Evolutionary conservation across 2,797 vertebrate species (phyloP), one percentile per base, ranked within the genome.

Genomic region (Amazona finschi): DNA sequence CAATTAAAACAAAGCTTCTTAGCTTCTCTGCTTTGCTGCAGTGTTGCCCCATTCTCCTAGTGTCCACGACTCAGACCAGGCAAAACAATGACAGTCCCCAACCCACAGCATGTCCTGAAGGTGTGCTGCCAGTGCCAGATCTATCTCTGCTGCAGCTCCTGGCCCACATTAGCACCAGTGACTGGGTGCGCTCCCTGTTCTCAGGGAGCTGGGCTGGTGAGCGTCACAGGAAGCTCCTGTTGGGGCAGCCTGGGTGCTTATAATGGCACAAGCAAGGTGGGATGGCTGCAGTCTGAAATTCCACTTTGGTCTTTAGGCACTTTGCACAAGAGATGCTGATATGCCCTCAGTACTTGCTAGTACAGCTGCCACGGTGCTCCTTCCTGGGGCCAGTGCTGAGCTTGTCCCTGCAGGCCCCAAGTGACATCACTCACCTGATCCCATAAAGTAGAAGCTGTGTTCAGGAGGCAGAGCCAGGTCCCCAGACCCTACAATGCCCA

Each of bases 1-100:
- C 92, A 94, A 85, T 92, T 94, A 93, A 94, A 94, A 85, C 65
- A 85, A 94, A 95, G 72, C 89, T 91, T 36, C 89, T 95, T 89
- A 83, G 53, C 60, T 70, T 75, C 60, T 69, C 61, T n/a, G 75
- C 57, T 87, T 89, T 75, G 76, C 85, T 70, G 62, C 43, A 41
- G 13, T 0, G 1, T 76, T 91, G 41, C 36, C n/a, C 62, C 0
- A 0, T n/a, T 81, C 41, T 74, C 38, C 41, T 41, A 18, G 39
- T 67, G 58, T 43, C 41, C 27, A 13, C 19, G 30, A 14, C 52
- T 24, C 9, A 58, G 44, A 64, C 13, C 15, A 58, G 22, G 33
- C 38, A 85, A 62, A 84, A 38, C 1, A 17, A 58, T 22, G 61
- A 47, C 1, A 1, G 13, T 72, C 16, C 33, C 55, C 0, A 0